Base-by-base conservation (phyloP, 2,113 vertebrate species). In the Pachypanchax playfairii region DNA sequence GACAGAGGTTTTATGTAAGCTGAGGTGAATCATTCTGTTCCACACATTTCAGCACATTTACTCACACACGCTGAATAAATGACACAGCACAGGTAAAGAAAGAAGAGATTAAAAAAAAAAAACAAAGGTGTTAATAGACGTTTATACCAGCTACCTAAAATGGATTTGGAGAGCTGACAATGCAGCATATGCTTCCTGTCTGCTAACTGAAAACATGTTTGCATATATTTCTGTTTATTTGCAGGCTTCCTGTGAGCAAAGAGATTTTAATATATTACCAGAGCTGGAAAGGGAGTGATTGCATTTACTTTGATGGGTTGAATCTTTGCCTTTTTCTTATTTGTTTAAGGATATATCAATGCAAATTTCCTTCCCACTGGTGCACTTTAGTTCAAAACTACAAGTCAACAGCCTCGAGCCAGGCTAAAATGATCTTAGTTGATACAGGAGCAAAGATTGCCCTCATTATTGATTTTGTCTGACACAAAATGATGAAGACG, bases 1-100 rank as follows among this genome's bases (percentile, higher is more conserved):
- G 90, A 90, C 83, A 76, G 70, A 60, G 82, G 83, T 85, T 92
- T 92, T 92, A 92, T 90, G 86, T 91, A 92, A 92, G 89, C 83
- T 62, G 77, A 87, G 87, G 87, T 91, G 91, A 92, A 90, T 92
- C 89, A 92, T 79, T 89, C 77, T 29, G 68, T 79, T 88, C 79
- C 73, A 74, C 87, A 85, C 79, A 75, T 87, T 84, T 84, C 81
- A 58, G 55, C 49, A 43, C 74, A 74, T 86, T 81, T 67, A 73
- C 65, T 74, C 65, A 43, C 64, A 65, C 50, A 56, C 50, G 41
- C 14, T 35, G 18, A 48, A 42, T 41, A 58, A 72, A 69, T 85
- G 81, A 77, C 75, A 80, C 9, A 29, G 48, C 58, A 69, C 72
- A 82, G 83, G 80, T 81, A 53, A 64, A 49, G 42, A 49, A 31